Evolutionary conservation across 1,140 invertebrate genomes (phyloP).

Genomic region (Caenorhabditis tropicalis): DNA sequence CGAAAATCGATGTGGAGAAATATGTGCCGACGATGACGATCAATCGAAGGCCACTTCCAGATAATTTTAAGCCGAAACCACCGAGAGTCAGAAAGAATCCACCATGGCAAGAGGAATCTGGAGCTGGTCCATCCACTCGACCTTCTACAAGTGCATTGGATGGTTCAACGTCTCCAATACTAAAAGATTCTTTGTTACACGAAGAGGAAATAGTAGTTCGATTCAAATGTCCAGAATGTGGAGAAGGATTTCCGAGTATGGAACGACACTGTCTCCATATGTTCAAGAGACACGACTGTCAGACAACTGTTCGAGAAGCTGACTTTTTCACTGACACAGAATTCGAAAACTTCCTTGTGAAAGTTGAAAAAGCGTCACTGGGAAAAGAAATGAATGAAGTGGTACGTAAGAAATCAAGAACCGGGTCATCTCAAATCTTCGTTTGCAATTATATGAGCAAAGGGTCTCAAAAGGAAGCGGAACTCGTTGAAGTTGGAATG

Average conservation of each 20-base stretch:
- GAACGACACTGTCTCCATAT: not conserved
- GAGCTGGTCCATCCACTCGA: not conserved
- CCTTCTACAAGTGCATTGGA: not conserved
- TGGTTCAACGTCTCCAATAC: not conserved
- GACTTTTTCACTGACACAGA: conserved; percentile 5
- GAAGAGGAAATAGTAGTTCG: not conserved
- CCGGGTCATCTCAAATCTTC: not conserved
- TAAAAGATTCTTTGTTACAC: not conserved
- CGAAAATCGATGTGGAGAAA: conserved; percentile 14
- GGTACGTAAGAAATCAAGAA: not conserved
- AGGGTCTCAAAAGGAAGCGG: not conserved
- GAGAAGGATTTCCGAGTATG: not conserved
- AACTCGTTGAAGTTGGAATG: not conserved
- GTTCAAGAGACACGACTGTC: not conserved
- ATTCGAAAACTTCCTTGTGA: conserved; percentile 3
- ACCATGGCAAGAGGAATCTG: conserved; percentile 11
- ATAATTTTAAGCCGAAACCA: not conserved
- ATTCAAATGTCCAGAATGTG: conserved; percentile 21
- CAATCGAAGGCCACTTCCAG: not conserved
- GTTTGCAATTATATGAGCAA: conserved; percentile 28
- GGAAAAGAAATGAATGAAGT: not conserved
- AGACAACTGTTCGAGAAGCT: not conserved
- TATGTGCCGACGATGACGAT: not conserved
- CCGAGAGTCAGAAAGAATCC: not conserved
- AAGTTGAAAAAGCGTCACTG: conserved; percentile 21